Conservation (phyloP, 2,113 vertebrate species). For the Damaliscus lunatus region DNA sequence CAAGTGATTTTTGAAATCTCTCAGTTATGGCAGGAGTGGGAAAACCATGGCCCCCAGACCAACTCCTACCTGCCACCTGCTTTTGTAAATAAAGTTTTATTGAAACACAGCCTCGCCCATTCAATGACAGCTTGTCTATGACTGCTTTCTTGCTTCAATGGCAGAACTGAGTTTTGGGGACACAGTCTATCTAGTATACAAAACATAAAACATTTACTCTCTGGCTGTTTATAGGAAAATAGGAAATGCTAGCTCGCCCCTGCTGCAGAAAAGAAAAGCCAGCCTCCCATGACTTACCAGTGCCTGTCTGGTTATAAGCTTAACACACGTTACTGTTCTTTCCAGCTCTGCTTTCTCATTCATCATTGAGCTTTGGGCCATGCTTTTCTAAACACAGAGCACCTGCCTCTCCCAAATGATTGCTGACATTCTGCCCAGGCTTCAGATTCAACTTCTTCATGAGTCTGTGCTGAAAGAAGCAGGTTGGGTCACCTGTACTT, state of each 20-base stretch:
- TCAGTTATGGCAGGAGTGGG: not conserved
- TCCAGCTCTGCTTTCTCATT: not conserved
- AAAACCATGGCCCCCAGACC: not conserved
- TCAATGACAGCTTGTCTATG: not conserved
- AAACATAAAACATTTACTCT: not conserved
- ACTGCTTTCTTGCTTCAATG: not conserved
- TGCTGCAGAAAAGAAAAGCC: not conserved
- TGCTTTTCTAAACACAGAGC: not conserved
- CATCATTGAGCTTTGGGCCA: not conserved
- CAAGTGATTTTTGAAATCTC: not conserved
- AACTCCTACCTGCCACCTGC: not conserved
- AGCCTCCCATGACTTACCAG: not conserved
- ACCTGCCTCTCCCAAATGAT: not conserved
- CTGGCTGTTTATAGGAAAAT: not conserved
- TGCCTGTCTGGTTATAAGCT: not conserved
- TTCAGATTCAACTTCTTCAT: not conserved
- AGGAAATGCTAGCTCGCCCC: not conserved
- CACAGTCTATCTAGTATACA: not conserved
- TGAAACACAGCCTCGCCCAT: not conserved
- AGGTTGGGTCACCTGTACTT: not conserved
- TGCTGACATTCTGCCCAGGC: not conserved
- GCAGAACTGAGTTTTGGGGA: not conserved
- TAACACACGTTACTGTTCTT: not conserved
- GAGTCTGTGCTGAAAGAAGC: not conserved
- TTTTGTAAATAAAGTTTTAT: conserved; percentile 52